Evolutionary conservation across 2,888 invertebrate genomes (phyloP), one percentile per base, ranked within the genome.

Genomic region (Protonemura montana): DNA sequence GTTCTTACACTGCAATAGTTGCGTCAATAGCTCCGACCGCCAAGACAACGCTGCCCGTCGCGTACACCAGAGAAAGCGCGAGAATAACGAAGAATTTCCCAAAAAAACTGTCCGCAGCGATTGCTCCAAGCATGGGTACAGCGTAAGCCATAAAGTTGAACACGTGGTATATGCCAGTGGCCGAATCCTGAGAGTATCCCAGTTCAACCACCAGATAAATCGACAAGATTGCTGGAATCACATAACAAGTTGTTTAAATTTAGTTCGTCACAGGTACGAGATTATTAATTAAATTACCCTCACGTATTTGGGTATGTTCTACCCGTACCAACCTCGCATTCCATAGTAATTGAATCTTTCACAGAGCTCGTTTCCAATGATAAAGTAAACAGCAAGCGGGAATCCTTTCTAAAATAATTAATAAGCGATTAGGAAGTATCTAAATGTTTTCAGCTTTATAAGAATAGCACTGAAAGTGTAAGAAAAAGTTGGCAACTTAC

Each of bases 281-380:
- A n/a, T n/a, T n/a, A n/a, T n/a, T n/a, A n/a, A n/a, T n/a, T n/a
- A n/a, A n/a, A n/a, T n/a, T n/a, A n/a, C n/a, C n/a, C n/a, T n/a
- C n/a, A n/a, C n/a, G n/a, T n/a, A n/a, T n/a, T n/a, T n/a, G n/a
- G n/a, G n/a, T n/a, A n/a, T n/a, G 10, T 35, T 35, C 3, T 35
- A 6, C 35, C 35, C n/a, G n/a, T n/a, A n/a, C 3, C 35, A 93
- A 98, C 98, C 96, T 94, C 97, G 95, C 96, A 98, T 97, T 90
- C 99, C 99, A 95, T 99, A 99, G 92, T 94, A 99, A 88, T 96
- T 97, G 92, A 99, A 99, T 89, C 99, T 93, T 92, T 99, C 99
- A 92, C 99, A 99, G 92, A 99, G 98, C 91, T 99, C 99, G 95
- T 98, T 99, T 91, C 95, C 95, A 89, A 99, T 94, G 90, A 99